Evolutionary conservation across 1,140 invertebrate genomes (phyloP).

Genomic region (Ips nitidus): DNA sequence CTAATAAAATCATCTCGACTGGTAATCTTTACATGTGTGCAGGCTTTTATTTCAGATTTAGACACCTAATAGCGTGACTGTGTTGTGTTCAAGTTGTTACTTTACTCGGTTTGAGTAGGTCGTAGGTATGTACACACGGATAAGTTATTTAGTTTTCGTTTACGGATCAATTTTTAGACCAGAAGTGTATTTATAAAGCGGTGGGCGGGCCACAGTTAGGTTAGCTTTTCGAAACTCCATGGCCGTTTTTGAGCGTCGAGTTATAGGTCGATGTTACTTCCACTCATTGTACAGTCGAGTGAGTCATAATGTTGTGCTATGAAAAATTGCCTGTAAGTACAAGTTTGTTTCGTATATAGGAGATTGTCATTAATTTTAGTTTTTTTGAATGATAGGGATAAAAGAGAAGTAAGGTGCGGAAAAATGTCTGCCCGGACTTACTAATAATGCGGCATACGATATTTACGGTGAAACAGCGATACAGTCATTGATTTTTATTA

Average conservation of each 20-base stretch:
- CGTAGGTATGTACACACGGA: conserved; percentile 23
- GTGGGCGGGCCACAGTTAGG: conserved; percentile 12
- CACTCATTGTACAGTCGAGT: too few relatives aligned
- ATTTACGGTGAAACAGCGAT: conserved; percentile 17
- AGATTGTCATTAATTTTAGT: too few relatives aligned
- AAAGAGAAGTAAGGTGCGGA: background rate
- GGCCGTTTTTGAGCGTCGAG: too few relatives aligned
- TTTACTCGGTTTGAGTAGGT: conserved; percentile 28
- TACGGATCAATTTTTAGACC: conserved; percentile 35
- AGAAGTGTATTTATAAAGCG: conserved; percentile 31
- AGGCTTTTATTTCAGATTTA: conserved; percentile 18
- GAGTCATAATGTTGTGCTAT: too few relatives aligned
- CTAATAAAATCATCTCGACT: conserved; percentile 17
- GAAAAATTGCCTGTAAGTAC: too few relatives aligned
- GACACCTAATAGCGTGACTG: conserved; percentile 29
- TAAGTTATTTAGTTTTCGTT: conserved; percentile 30
- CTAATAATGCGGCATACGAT: conserved; percentile 8
- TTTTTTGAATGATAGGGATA: background rate
- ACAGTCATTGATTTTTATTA: conserved; percentile 37
- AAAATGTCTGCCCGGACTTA: background rate
- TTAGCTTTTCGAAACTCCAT: background rate
- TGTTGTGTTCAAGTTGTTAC: conserved; percentile 8
- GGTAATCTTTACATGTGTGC: conserved; percentile 6
- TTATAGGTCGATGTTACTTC: too few relatives aligned
- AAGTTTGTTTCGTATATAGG: too few relatives aligned